Conservation (phyloP, 2,797 vertebrate species). For the Rhabdomys pumilio region DNA sequence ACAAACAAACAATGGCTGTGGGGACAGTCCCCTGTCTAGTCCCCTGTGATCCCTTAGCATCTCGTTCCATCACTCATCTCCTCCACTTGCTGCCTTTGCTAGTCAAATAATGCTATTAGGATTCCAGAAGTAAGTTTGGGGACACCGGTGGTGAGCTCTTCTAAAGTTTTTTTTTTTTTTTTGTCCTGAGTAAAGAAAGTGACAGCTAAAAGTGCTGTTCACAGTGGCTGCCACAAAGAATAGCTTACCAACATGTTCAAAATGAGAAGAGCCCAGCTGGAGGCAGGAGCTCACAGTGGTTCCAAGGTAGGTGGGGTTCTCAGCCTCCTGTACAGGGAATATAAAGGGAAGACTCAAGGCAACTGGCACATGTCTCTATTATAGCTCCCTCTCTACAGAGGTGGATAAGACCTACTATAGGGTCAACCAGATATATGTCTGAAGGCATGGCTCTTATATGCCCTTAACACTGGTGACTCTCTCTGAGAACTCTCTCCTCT, state of each 20-base stretch:
- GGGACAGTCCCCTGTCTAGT: background rate
- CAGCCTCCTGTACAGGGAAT: accelerated
- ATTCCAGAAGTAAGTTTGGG: background rate
- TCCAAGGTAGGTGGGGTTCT: background rate
- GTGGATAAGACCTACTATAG: background rate
- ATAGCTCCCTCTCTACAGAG: background rate
- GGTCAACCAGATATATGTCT: accelerated
- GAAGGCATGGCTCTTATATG: accelerated
- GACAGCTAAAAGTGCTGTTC: background rate
- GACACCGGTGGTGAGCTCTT: background rate
- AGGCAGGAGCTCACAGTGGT: accelerated
- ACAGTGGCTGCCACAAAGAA: background rate
- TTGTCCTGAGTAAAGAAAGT: background rate
- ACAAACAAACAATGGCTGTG: constrained; percentile 48
- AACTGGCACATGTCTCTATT: background rate
- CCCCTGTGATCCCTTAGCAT: background rate
- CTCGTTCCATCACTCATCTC: background rate
- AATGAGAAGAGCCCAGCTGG: background rate
- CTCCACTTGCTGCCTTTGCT: background rate
- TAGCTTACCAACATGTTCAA: background rate
- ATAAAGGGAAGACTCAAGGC: background rate
- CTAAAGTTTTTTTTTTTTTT: background rate
- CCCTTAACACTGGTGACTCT: background rate
- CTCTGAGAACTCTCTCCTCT: background rate
- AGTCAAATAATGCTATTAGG: background rate